These are phyloP conservation scores for Gasteruption jaculator DNA, from an alignment of 2,888 invertebrate species.

Conservation along the genomic window DNA sequence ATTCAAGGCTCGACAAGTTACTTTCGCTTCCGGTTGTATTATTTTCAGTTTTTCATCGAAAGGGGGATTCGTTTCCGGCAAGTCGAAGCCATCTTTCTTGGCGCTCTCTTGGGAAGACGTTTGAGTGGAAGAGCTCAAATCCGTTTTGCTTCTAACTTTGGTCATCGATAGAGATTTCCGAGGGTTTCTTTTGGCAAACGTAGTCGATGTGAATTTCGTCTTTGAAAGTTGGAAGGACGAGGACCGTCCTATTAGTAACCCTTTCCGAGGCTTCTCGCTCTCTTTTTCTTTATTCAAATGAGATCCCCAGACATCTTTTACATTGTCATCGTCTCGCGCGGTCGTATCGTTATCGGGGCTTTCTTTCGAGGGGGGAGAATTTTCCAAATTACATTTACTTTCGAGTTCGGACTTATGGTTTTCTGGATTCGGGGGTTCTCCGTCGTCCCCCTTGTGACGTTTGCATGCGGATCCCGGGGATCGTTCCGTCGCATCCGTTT, in stretches of 20 bases:
- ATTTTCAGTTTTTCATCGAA: constrained; percentile 35
- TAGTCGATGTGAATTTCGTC: constrained; percentile 66
- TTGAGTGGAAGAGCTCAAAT: constrained; percentile 30
- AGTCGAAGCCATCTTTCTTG: constrained; percentile 21
- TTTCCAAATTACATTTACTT: too few species aligned
- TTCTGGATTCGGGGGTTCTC: too few species aligned
- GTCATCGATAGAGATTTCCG: constrained; percentile 60
- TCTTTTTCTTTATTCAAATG: constrained; percentile 50
- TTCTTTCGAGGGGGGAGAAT: too few species aligned
- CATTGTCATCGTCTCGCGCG: constrained; percentile 30
- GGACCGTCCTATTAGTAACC: constrained; percentile 25
- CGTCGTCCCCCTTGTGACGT: too few species aligned
- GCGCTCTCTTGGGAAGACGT: constrained; percentile 1
- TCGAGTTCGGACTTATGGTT: too few species aligned
- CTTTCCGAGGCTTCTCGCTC: constrained; percentile 24
- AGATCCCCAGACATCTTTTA: constrained; percentile 52
- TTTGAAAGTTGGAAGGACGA: constrained; percentile 58
- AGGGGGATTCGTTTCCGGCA: constrained; percentile 18
- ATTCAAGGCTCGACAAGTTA: constrained; percentile 33
- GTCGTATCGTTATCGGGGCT: too few species aligned
- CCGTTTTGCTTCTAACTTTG: constrained; percentile 37
- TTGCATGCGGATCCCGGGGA: too few species aligned
- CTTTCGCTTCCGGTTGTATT: constrained; percentile 26
- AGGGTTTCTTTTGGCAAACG: constrained; percentile 72
- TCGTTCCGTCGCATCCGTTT: constrained; percentile 28